Base-by-base conservation (phyloP, 2,113 vertebrate genomes). In the Natator depressus region DNA sequence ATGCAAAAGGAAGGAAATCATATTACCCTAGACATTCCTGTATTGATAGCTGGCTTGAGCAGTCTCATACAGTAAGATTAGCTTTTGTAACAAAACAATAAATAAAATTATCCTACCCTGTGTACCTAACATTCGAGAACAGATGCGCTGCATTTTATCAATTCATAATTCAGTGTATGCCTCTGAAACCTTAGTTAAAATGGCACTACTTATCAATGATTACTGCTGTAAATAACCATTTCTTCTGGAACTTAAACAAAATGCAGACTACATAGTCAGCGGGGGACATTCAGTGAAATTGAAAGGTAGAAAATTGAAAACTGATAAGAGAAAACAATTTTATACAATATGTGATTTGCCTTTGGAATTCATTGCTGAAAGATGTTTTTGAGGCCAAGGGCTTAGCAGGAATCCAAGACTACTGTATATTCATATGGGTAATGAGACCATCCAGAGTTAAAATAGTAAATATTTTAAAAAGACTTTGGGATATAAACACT, bases 121-220 rank as follows among this genome's bases (percentile, higher is more conserved):
- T 42, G 3, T 89, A 54, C 78, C 91, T 85, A 79, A 92, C 25
- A 69, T 88, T 96, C 87, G 83, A 81, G 50, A 96, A 93, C 27
- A 69, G 42, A 69, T 97, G 50, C 79, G 69, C 97, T 47, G 25
- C 38, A 16, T 78, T 78, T 47, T 47, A 27, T 78, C 65, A 72
- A 95, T 97, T 97, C 90, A 88, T 96, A 95, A 83, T 92, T 92
- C 57, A 78, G 11, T 85, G 82, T 90, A 83, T 95, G 90, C 81
- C 93, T 75, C 59, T 84, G 80, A 93, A 97, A 91, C 65, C 19
- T 72, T 72, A 10, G 35, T 72, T 72, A 38, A 72, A 72, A 72
- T 72, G 35, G 17, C n/a, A 22, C 65, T 75, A 80, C 90, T 84
- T 91, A 65, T 79, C 79, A 91, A 75, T 93, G 89, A 85, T 95